Evolutionary conservation across 2,888 invertebrate species (phyloP), one percentile per base, ranked within the genome.

Genomic region (Microchrysa polita): DNA sequence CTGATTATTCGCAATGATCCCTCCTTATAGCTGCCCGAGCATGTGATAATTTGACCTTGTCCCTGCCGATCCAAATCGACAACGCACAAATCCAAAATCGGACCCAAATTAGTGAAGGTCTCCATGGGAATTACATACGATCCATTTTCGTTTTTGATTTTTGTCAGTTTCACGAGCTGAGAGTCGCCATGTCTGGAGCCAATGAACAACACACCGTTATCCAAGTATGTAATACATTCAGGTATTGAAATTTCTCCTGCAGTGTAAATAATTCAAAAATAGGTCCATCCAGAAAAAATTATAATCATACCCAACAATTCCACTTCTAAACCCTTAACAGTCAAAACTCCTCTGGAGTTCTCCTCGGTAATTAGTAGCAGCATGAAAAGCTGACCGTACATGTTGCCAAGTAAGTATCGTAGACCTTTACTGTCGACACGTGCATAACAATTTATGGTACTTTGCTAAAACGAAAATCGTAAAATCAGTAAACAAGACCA

Each of bases 181-280:
- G 97, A 98, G 85, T 99, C 99, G 0, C 99, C 99, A 69, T 98
- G 88, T 14, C 97, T 90, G 0, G 98, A 98, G 0, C 98, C 99
- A 79, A 99, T 90, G 82, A 94, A 99, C 27, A 99, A 92, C 9
- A 99, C 98, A 10, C 98, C 97, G 85, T 99, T 99, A 86, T 99
- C 99, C 76, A 99, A 87, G 84, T 99, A 99, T 0, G 97, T 97
- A 82, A 99, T 93, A 81, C 97, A 97, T 83, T 98, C 98, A 0
- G 99, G 97, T 75, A 97, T 96, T 5, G 94, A 94, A 72, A 95
- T 93, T 84, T 95, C 95, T 20, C 93, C 92, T 90, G 80, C 0
- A 67, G 16, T 23, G 48, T 10, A 4, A 2, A 2, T 7, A 48
- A 48, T 12, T n/a, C 16, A n/a, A 48, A 12, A 48, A 42, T n/a